Conservation (phyloP, 1,140 invertebrate genomes). For the Oryctes rhinoceros region DNA sequence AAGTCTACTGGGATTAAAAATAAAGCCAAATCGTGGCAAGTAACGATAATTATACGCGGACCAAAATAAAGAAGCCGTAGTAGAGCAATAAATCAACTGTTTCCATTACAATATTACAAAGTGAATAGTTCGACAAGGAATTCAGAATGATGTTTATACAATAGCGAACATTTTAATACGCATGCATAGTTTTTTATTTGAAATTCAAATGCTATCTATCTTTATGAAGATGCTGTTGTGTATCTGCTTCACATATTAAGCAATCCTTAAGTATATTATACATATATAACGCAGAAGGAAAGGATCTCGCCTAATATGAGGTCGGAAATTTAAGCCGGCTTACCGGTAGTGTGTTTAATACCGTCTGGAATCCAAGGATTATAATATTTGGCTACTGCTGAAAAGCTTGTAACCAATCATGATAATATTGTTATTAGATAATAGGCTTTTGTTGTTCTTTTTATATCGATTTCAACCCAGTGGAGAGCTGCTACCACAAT, state of each 20-base stretch:
- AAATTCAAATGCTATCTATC: not conserved
- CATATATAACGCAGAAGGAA: not conserved
- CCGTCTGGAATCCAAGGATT: conserved; percentile 48
- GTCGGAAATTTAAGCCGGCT: conserved; percentile 43
- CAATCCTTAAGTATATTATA: not conserved
- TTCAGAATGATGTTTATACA: too few species aligned
- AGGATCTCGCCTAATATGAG: not conserved
- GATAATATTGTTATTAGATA: conserved; percentile 47
- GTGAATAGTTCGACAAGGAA: too few species aligned
- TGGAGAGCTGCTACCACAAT: conserved; percentile 13
- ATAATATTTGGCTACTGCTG: conserved; percentile 47
- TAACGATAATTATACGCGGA: too few species aligned
- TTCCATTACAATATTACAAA: too few species aligned
- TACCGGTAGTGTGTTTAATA: conserved; percentile 43
- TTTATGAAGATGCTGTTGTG: not conserved
- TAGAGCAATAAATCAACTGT: too few species aligned
- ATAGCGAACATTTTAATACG: too few species aligned
- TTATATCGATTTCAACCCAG: conserved; percentile 21
- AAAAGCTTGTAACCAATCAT: conserved; percentile 44
- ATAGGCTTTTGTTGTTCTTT: conserved; percentile 43
- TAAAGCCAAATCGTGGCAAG: too few species aligned
- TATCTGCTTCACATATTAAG: not conserved
- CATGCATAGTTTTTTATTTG: not conserved
- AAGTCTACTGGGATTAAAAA: too few species aligned
- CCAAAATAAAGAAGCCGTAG: too few species aligned